Conservation (phyloP, 2,888 invertebrate species). For the Terebella lapidaria region DNA sequence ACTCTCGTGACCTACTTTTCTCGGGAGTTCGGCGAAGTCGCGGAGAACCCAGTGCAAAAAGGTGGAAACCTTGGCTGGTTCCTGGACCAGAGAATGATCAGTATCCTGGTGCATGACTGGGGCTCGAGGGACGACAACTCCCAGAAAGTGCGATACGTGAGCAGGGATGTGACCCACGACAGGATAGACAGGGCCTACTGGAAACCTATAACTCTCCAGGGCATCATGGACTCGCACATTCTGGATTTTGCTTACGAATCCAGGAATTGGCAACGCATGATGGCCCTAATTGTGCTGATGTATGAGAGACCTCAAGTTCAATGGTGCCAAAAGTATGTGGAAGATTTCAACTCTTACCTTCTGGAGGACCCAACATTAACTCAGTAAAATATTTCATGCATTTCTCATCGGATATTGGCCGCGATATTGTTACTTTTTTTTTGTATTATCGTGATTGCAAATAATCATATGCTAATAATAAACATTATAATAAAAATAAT, state of each 20-base stretch:
- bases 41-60: neutral
- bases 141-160: neutral
- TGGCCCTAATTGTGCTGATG: neutral
- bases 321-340: neutral
- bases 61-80: conserved; percentile 2
- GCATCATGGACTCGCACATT: neutral
- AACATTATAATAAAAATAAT: too few relatives aligned
- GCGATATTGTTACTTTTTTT: too few relatives aligned
- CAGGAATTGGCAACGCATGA: neutral
- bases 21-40: neutral
- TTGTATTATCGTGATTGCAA: too few relatives aligned
- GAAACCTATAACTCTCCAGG: neutral
- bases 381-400: too few relatives aligned
- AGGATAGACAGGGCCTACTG: neutral
- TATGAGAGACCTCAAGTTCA: neutral
- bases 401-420: too few relatives aligned
- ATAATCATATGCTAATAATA: too few relatives aligned
- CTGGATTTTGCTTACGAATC: neutral
- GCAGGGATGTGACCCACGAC: neutral
- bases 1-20: neutral
- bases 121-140: neutral
- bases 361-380: too few relatives aligned
- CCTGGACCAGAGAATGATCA: conserved; percentile 5
- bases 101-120: neutral
- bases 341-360: too few relatives aligned